Conservation (phyloP, 2,113 vertebrate genomes). For the Cettia cetti region DNA sequence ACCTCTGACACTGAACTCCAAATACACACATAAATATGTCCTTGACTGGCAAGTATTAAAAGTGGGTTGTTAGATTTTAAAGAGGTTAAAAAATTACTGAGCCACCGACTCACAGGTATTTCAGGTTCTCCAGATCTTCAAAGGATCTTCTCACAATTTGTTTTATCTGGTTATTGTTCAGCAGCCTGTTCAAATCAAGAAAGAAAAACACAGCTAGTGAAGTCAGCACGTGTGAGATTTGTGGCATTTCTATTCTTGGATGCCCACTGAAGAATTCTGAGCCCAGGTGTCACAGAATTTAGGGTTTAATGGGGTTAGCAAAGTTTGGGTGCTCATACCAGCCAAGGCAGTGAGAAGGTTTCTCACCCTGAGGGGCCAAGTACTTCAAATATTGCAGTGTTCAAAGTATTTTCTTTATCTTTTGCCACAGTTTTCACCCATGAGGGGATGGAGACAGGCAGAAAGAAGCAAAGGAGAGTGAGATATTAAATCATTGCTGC, state of each 20-base stretch:
- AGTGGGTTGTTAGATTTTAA: not conserved
- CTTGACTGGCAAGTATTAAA: not conserved
- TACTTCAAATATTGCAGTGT: not conserved
- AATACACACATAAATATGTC: not conserved
- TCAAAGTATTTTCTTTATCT: not conserved
- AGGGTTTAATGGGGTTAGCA: not conserved
- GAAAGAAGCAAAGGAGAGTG: not conserved
- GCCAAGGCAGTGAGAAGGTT: not conserved
- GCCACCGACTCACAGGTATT: constrained; percentile 68
- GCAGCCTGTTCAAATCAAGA: constrained; percentile 38
- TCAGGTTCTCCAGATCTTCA: constrained; percentile 63
- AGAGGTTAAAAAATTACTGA: not conserved
- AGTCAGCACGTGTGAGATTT: rapidly evolving
- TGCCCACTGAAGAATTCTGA: not conserved
- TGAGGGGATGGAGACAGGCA: not conserved
- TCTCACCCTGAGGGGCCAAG: not conserved
- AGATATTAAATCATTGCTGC: not conserved
- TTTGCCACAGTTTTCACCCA: not conserved
- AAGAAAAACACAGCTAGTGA: not conserved
- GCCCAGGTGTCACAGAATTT: not conserved
- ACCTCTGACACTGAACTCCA: not conserved
- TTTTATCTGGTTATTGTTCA: constrained; percentile 71
- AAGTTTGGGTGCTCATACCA: not conserved
- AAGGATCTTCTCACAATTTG: constrained; percentile 60
- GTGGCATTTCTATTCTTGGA: not conserved